These are phyloP conservation scores for Labeo catla DNA, from an alignment of 2,113 vertebrate genomes.

Conservation along the genomic window DNA sequence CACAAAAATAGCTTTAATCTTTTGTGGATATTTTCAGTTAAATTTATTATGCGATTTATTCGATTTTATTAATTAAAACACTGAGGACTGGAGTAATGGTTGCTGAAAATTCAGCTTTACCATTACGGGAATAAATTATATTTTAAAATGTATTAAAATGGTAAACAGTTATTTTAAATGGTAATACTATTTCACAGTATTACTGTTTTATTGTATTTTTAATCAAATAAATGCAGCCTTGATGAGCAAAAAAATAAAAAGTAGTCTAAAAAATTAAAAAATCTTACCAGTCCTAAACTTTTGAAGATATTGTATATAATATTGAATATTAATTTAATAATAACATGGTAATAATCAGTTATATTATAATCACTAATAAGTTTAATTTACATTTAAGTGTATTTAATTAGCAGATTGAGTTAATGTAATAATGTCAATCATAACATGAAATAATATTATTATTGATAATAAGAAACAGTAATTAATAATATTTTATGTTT, in stretches of 20 bases:
- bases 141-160: background rate
- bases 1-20: no score
- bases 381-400: background rate
- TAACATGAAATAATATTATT: background rate
- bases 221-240: background rate
- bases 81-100: background rate
- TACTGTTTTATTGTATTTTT: background rate
- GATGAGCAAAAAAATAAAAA: background rate
- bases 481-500: conserved; percentile 2
- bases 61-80: no score
- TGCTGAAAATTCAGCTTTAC: background rate
- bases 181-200: background rate
- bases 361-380: background rate
- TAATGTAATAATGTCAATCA: background rate
- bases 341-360: background rate
- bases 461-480: background rate
- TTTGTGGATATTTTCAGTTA: no score
- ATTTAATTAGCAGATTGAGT: background rate
- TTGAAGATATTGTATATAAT: background rate
- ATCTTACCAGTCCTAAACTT: background rate
- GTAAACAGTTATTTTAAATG: background rate
- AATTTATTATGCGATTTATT: no score
- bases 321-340: background rate
- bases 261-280: no score
- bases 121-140: no score